These are phyloP conservation scores for Heteronetta atricapilla DNA, from an alignment of 2,113 vertebrate genomes.

Conservation along the genomic window DNA sequence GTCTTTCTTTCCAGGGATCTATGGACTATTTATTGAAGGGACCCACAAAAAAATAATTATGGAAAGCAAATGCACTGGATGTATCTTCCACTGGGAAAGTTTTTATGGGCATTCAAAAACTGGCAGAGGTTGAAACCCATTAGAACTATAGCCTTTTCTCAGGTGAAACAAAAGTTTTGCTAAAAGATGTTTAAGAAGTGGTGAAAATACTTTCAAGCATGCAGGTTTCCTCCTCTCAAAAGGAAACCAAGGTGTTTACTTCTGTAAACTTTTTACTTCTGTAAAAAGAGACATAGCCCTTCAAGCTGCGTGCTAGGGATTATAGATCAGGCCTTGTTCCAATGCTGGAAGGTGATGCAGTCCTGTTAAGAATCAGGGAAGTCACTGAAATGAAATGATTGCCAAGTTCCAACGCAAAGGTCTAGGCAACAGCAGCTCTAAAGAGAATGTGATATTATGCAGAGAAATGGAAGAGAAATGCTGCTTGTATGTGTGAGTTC, in stretches of 20 bases:
- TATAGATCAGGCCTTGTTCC: neutral
- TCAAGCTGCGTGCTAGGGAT: neutral
- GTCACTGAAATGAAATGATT: neutral
- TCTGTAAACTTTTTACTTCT: neutral
- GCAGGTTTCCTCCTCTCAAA: neutral
- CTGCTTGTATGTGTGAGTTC: neutral
- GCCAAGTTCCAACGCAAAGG: neutral
- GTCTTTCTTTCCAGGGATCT: neutral
- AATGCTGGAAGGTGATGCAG: neutral
- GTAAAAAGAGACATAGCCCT: neutral
- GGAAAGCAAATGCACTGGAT: neutral
- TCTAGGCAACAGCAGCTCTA: neutral
- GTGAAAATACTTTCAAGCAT: neutral
- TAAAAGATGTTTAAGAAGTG: neutral
- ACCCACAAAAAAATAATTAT: neutral
- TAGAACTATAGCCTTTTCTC: neutral
- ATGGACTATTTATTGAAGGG: neutral
- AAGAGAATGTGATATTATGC: neutral
- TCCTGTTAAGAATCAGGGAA: neutral
- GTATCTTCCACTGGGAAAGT: neutral
- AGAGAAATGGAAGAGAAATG: neutral
- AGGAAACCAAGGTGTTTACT: neutral
- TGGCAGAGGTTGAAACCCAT: neutral
- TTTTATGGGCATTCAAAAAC: neutral
- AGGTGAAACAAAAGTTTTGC: neutral